Evolutionary conservation across 2,888 invertebrate species (phyloP).

Genomic region (Anagyrus pseudococci): DNA sequence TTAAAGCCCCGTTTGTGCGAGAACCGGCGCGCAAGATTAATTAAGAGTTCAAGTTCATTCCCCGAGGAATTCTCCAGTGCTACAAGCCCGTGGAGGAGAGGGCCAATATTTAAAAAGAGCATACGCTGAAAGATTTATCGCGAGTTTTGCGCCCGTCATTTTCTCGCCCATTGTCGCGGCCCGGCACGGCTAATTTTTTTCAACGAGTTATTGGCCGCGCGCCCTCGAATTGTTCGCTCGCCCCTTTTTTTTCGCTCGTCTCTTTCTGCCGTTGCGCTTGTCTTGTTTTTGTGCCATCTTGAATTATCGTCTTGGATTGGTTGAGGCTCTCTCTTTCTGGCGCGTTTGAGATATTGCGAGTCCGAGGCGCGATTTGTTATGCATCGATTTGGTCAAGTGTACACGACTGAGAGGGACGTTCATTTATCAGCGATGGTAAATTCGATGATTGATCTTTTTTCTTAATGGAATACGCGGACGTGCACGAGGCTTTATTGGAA

Average conservation of each 20-base stretch:
- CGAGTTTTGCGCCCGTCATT: too few relatives aligned
- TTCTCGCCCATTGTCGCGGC: not conserved
- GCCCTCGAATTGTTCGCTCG: too few relatives aligned
- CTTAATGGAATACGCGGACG: slow-evolving; percentile 6
- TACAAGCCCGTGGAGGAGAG: too few relatives aligned
- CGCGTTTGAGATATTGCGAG: not conserved
- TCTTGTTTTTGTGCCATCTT: not conserved
- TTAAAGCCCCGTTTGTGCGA: too few relatives aligned
- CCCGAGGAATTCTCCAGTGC: too few relatives aligned
- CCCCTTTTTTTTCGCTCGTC: too few relatives aligned
- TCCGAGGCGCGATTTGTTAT: slow-evolving; percentile 24
- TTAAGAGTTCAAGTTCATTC: too few relatives aligned
- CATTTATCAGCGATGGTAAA: slow-evolving; percentile 17
- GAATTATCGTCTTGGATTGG: not conserved
- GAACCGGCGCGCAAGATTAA: too few relatives aligned
- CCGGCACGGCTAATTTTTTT: not conserved
- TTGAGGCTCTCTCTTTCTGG: not conserved
- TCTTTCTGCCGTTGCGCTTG: not conserved
- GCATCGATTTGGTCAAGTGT: slow-evolving; percentile 24
- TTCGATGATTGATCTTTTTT: slow-evolving; percentile 24
- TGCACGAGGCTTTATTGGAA: too few relatives aligned
- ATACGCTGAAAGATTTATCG: not conserved
- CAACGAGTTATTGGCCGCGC: not conserved
- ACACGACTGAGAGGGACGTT: not conserved
- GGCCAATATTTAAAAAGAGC: too few relatives aligned